Base-by-base conservation (phyloP, 2,888 invertebrate species). In the Parthenolecanium corni region DNA sequence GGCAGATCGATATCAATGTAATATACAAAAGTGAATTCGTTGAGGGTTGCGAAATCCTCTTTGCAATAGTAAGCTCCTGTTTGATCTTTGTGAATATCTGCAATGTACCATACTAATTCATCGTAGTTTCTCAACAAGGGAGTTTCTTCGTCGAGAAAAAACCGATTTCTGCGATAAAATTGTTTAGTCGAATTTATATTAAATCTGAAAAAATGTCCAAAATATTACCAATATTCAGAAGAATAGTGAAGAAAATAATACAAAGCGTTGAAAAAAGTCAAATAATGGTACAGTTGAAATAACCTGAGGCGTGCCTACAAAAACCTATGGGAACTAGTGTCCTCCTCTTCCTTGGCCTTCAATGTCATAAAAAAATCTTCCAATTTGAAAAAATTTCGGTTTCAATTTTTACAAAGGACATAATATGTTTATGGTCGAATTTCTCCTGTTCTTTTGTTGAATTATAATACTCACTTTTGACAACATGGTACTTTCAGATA, bases 11-110 rank as follows among this genome's bases (percentile, higher is more conserved):
- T 23, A n/a, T 56, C 54, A 42, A 56, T 44, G 6, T 42, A 44
- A n/a, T 44, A 56, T 42, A 23, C 38, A 42, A 16, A 56, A 23
- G 18, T 52, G 25, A 14, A 14, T 14, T 0, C 16, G 2, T n/a
- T 12, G 24, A 24, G 2, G 24, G 24, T 23, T n/a, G 31, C 20
- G 16, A n/a, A n/a, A 5, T 24, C 23, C 2, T n/a, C 9, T 25
- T 52, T 52, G 42, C 54, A 56, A 56, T 56, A 56, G 11, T 56
- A 56, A 14, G 44, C 54, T 23, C 42, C 42, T 4, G 11, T 44
- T 16, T 23, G 12, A 6, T 12, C 6, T 23, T n/a, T 4, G 4
- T 3, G 4, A 5, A 56, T 23, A 2, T 42, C 24, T 9, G 23
- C 44, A 24, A 56, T 42, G 5, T 1, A 23, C 16, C 20, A 44